Conservation (phyloP, 1,140 invertebrate genomes). For the Drosophila nannoptera region DNA sequence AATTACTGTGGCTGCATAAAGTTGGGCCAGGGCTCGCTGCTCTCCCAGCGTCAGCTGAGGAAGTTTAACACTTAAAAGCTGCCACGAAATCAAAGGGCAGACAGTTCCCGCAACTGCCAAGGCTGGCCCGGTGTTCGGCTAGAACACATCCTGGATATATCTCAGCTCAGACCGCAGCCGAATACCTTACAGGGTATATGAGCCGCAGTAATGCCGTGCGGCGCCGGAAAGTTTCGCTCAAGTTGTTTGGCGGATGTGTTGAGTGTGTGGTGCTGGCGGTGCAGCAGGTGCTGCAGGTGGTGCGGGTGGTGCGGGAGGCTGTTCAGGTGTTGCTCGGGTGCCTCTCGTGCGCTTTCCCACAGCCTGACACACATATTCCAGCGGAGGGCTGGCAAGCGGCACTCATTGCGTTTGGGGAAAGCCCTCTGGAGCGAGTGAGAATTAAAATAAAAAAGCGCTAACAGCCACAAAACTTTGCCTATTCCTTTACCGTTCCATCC, state of each 20-base stretch:
- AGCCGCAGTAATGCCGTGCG: neutral
- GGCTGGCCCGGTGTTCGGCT: neutral
- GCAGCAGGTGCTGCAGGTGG: neutral
- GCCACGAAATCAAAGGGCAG: conserved; percentile 64
- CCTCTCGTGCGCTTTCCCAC: neutral
- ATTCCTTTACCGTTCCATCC: conserved; percentile 16
- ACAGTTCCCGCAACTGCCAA: neutral
- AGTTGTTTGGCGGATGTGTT: conserved; percentile 26
- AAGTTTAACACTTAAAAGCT: conserved; percentile 67
- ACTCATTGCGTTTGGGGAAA: conserved; percentile 15
- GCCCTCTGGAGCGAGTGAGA: conserved; percentile 41
- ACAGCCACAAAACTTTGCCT: conserved; percentile 47
- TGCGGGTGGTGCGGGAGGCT: conserved; percentile 5
- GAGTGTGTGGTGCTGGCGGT: neutral
- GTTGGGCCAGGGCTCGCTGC: conserved; percentile 2
- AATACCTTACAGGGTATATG: conserved; percentile 1
- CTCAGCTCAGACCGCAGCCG: too few relatives aligned
- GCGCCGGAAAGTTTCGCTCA: conserved; percentile 15
- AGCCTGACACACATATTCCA: conserved; percentile 51
- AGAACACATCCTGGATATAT: neutral
- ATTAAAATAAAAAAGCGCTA: conserved; percentile 53
- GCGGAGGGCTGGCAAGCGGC: conserved; percentile 24
- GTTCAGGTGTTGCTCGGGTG: conserved; percentile 2
- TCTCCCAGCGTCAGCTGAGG: conserved; percentile 7
- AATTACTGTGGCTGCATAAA: conserved; percentile 61